Percentiles rank a stretch among this genome's conserved stretches.
Conservation (phyloP, 2,113 vertebrate species). For the Proterorhinus semilunaris region DNA sequence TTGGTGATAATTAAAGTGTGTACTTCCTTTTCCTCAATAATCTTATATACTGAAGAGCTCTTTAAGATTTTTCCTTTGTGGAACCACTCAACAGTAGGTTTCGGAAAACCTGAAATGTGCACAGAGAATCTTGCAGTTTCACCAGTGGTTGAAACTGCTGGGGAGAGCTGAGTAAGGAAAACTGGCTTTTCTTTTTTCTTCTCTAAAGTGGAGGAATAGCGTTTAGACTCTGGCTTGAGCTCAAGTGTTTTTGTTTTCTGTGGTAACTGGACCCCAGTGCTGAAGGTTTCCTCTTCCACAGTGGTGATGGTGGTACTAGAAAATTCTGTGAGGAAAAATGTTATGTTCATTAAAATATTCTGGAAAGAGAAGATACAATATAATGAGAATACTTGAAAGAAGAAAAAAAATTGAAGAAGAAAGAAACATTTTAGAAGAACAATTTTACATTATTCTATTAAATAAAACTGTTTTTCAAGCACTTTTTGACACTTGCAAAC, state of each 20-base stretch:
- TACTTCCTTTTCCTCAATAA: conserved; percentile 82
- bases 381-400: conserved; percentile 7
- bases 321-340: conserved; percentile 86
- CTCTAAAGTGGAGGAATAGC: conserved; percentile 78
- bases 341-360: conserved; percentile 49
- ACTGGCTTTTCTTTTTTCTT: conserved; percentile 81
- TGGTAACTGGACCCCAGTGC: conserved; percentile 79
- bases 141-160: conserved; percentile 75
- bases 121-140: conserved; percentile 84
- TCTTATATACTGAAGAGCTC: conserved; percentile 74
- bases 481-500: background rate
- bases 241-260: conserved; percentile 88
- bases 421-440: no score
- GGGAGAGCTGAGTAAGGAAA: conserved; percentile 81
- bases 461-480: background rate
- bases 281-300: conserved; percentile 84
- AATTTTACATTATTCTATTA: background rate
- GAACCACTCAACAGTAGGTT: conserved; percentile 87
- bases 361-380: conserved; percentile 13
- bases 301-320: conserved; percentile 84
- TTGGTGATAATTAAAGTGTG: conserved; percentile 83
- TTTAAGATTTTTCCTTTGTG: conserved; percentile 78
- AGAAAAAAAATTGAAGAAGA: background rate
- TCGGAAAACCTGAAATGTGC: conserved; percentile 80
- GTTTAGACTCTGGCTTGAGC: conserved; percentile 85